Conservation (phyloP, 2,797 vertebrate species). For the Alfaro cultratus region DNA sequence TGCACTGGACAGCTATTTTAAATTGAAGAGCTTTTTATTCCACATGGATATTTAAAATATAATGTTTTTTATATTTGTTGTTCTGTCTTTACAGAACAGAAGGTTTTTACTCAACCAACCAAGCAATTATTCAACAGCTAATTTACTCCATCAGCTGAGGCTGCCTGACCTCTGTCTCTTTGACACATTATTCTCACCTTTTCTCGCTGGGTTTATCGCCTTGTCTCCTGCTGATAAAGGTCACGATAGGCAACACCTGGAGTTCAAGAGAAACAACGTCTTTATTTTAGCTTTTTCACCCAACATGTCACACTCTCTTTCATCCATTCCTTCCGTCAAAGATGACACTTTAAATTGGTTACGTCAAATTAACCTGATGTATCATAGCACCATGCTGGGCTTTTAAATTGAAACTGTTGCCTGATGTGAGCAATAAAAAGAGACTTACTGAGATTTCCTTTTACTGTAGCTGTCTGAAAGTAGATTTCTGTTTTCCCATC, state of each 20-base stretch:
- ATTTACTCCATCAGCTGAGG: neutral
- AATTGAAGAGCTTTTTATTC: neutral
- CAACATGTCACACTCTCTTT: conserved; percentile 48
- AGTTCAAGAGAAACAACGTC: conserved; percentile 59
- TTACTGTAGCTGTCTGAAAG: conserved; percentile 38
- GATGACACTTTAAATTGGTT: conserved; percentile 77
- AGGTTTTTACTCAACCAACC: neutral
- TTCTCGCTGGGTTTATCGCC: neutral
- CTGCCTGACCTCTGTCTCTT: neutral
- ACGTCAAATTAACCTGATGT: conserved; percentile 80
- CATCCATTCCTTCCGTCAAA: conserved; percentile 62
- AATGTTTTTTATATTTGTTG: neutral
- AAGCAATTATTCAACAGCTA: neutral
- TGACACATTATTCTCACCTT: conserved; percentile 24
- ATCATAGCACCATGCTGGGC: conserved; percentile 63
- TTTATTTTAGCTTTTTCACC: conserved; percentile 64
- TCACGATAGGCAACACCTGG: conserved; percentile 23
- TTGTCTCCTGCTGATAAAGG: conserved; percentile 27
- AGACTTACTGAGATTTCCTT: conserved; percentile 57
- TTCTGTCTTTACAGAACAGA: neutral
- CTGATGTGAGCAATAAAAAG: conserved; percentile 63
- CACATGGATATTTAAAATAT: neutral
- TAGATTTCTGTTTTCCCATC: conserved; percentile 3
- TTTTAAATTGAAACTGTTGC: conserved; percentile 74
- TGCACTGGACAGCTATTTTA: neutral